Percentiles rank a stretch among this genome's conserved stretches.
Evolutionary conservation across 2,113 vertebrate genomes (phyloP).

Genomic region (Arvicanthis niloticus): DNA sequence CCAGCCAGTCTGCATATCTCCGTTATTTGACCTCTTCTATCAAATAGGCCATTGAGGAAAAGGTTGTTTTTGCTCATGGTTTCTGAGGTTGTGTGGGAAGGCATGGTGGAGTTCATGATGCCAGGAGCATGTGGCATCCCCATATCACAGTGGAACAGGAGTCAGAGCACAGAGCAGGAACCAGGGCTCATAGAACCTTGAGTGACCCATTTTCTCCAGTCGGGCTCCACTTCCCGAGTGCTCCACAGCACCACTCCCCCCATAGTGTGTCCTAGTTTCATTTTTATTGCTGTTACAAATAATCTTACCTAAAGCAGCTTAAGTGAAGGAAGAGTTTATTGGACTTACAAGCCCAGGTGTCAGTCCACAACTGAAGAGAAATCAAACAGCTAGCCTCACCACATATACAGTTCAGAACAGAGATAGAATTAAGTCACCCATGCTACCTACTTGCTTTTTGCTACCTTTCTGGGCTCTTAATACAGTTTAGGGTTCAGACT

Average conservation of each 20-base stretch:
- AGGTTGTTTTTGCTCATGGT: background rate
- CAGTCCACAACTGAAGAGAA: background rate
- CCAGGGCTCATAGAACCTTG: background rate
- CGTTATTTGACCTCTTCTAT: background rate
- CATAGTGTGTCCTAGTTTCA: too few relatives aligned
- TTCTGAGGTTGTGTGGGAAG: background rate
- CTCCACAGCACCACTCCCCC: too few relatives aligned
- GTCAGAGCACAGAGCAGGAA: background rate
- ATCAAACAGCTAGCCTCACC: background rate
- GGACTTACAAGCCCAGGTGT: background rate
- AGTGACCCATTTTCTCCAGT: background rate
- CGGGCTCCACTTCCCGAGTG: background rate
- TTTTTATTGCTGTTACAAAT: background rate
- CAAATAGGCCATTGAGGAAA: background rate
- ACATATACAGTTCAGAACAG: background rate
- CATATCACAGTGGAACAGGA: too few relatives aligned
- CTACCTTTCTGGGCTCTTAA: background rate
- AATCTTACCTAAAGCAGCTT: too few relatives aligned
- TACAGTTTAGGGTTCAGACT: background rate
- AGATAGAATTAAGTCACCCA: background rate
- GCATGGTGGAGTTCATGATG: background rate
- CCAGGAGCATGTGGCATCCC: background rate
- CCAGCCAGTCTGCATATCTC: background rate
- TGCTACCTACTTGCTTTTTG: background rate
- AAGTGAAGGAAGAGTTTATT: background rate